Evolutionary conservation across 2,888 invertebrate genomes (phyloP).

Genomic region (Monochamus alternatus): DNA sequence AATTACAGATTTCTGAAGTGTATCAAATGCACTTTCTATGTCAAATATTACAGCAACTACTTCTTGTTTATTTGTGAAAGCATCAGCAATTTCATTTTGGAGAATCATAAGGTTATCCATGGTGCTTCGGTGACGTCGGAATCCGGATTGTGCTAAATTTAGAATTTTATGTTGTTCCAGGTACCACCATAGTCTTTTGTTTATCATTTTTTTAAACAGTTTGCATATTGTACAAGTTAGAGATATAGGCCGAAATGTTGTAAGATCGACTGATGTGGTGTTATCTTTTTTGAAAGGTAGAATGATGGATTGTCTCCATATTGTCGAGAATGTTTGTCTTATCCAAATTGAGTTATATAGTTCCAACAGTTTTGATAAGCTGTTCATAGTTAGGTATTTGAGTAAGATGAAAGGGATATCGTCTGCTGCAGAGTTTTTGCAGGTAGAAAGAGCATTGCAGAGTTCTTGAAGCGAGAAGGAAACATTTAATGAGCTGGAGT

Average conservation of each 20-base stretch:
- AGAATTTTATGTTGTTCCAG: too few relatives aligned
- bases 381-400: neutral
- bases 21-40: too few relatives aligned
- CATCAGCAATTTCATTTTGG: too few relatives aligned
- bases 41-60: too few relatives aligned
- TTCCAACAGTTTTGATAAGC: neutral
- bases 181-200: too few relatives aligned
- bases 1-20: too few relatives aligned
- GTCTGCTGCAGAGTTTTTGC: neutral
- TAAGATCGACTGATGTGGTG: too few relatives aligned
- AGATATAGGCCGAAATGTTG: too few relatives aligned
- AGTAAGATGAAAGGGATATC: neutral
- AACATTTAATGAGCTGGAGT: neutral
- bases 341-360: neutral
- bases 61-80: too few relatives aligned
- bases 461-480: neutral
- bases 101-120: neutral
- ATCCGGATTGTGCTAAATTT: neutral
- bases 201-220: too few relatives aligned
- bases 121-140: neutral
- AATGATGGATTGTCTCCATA: too few relatives aligned
- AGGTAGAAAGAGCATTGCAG: neutral
- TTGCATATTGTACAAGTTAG: neutral
- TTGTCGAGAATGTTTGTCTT: neutral
- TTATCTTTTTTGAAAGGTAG: too few relatives aligned